Base-by-base conservation (phyloP, 2,113 vertebrate species). In the Cheirogaleus medius region DNA sequence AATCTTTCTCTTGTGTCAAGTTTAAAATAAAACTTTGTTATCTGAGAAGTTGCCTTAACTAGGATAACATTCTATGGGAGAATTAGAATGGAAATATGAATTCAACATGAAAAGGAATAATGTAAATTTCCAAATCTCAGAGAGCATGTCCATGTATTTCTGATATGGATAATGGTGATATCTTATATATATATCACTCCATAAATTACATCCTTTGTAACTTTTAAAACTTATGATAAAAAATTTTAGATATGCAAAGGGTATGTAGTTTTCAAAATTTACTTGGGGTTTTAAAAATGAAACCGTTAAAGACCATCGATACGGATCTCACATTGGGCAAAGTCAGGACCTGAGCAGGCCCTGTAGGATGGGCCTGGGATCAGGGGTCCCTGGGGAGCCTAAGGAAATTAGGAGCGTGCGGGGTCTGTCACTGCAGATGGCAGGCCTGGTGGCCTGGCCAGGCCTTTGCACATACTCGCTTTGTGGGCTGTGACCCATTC, bases 191-290 rank as follows among this genome's bases (percentile, higher is more conserved):
- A 17, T 44, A 54, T 56, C 17, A 34, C 34, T 32, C 27, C 29
- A 47, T 58, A 44, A 56, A 58, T 44, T n/a, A 49, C 2, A 39
- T 23, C 8, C 27, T 87, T 81, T 49, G 7, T 58, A 74, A 68
- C 32, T 81, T 95, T 74, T 49, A 39, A 86, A 85, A 90, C 12
- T 69, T 58, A n/a, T 18, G 17, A 63, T 69, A 54, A 29, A n/a
- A 39, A 5, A 5, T 37, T 85, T 89, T 80, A 84, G 77, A 81
- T 83, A n/a, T 39, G 21, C 39, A 52, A 87, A 20, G 34, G 29
- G 13, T 20, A 34, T 3, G 1, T 58, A 34, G 39, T 66, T 92
- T 84, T 87, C 90, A 69, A 81, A 64, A 68, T 69, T 76, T 82
- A 47, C 32, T 71, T 39, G 44, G 60, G 21, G 20, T 44, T 84